phyloP scores from a whole-genome alignment of 2,113 vertebrate species.

The Corydoras maculifer region DNA sequence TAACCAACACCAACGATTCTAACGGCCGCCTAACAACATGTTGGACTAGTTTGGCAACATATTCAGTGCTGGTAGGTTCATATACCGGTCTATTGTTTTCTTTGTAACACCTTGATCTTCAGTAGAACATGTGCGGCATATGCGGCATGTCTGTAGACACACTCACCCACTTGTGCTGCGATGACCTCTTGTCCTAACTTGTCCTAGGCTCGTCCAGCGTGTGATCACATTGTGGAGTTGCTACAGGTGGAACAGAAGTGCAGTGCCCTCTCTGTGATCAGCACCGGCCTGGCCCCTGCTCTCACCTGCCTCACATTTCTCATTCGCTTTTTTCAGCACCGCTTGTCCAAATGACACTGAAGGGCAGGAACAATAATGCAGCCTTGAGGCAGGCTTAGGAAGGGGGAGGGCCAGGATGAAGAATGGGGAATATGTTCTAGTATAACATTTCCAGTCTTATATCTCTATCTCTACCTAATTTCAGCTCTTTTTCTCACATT shows the following conservation, averaged over 20 bases:
- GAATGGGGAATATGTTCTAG: conserved; percentile 40
- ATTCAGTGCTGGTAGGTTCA: no score
- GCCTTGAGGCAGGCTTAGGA: conserved; percentile 46
- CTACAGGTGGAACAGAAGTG: conserved; percentile 12
- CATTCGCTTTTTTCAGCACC: conserved; percentile 49
- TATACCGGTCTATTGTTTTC: background rate
- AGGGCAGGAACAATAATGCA: conserved; percentile 42
- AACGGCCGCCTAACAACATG: no score
- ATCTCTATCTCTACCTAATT: background rate
- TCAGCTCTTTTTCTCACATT: conserved; percentile 11
- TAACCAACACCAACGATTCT: no score
- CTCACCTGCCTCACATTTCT: conserved; percentile 52
- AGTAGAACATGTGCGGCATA: background rate
- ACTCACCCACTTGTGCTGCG: conserved; percentile 4
- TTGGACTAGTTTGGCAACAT: no score
- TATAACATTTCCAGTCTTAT: conserved; percentile 26
- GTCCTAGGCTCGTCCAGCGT: conserved; percentile 4
- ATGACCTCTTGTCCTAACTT: conserved; percentile 20
- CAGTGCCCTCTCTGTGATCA: conserved; percentile 12
- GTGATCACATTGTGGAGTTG: conserved; percentile 16
- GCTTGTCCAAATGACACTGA: conserved; percentile 54
- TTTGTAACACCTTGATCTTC: background rate
- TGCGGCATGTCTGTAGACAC: background rate
- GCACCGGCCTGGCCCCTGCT: conserved; percentile 35
- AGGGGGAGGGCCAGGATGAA: conserved; percentile 16